Conservation (phyloP, 2,113 vertebrate genomes). For the Antigone vipio region DNA sequence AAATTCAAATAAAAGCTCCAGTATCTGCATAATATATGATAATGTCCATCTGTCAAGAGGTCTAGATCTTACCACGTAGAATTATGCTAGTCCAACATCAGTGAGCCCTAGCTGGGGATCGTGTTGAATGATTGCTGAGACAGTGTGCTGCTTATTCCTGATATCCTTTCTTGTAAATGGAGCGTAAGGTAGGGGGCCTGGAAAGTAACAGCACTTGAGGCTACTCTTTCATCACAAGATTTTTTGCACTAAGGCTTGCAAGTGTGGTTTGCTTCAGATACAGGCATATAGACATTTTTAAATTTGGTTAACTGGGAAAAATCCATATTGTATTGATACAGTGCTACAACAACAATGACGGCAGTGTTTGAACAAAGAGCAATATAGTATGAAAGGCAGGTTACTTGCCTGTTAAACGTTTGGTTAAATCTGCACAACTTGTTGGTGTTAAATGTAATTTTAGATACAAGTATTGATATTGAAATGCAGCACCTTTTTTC, state of each 20-base stretch:
- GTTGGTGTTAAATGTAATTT: neutral
- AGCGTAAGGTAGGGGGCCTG: neutral
- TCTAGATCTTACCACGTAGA: neutral
- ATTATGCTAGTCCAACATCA: neutral
- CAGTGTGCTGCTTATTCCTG: neutral
- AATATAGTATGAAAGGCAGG: neutral
- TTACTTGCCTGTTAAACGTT: neutral
- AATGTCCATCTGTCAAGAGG: neutral
- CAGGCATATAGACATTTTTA: neutral
- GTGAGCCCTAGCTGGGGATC: neutral
- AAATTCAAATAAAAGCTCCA: neutral
- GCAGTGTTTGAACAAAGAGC: neutral
- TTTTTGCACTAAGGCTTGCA: neutral
- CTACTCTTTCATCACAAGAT: neutral
- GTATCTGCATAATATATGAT: neutral
- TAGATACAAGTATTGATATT: neutral
- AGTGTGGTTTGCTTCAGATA: neutral
- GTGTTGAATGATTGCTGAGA: neutral
- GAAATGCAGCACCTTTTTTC: neutral
- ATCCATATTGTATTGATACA: neutral
- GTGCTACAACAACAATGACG: neutral
- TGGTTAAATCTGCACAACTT: neutral
- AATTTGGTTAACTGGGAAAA: neutral
- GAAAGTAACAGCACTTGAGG: neutral
- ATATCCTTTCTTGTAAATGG: neutral